phyloP scores from a whole-genome alignment of 2,113 vertebrate genomes.

The Bombycilla garrulus region DNA sequence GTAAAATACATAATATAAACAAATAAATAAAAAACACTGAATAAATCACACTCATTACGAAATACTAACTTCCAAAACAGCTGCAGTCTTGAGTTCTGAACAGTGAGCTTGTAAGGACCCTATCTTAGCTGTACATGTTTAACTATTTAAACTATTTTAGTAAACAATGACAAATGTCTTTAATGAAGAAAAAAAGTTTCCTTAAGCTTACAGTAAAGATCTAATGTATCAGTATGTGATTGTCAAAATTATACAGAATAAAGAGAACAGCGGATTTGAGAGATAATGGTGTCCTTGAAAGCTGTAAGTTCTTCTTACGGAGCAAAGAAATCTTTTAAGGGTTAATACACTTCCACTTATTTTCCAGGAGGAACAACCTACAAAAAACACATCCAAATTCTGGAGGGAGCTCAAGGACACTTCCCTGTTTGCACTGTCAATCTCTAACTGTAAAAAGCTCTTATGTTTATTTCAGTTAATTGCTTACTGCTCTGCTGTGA shows the following conservation, averaged over 20 bases:
- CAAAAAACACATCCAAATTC: conserved; percentile 7
- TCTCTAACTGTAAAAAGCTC: background rate
- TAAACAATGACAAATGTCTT: background rate
- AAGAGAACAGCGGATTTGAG: background rate
- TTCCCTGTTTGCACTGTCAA: background rate
- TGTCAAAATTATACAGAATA: background rate
- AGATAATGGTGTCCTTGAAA: background rate
- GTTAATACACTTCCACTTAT: background rate
- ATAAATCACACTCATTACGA: background rate
- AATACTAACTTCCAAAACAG: background rate
- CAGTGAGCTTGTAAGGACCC: background rate
- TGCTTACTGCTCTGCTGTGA: background rate
- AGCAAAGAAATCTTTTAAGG: background rate
- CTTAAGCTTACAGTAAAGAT: background rate
- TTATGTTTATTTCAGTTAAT: background rate
- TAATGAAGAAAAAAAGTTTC: background rate
- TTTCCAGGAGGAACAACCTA: background rate
- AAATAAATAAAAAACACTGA: background rate
- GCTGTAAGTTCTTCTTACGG: background rate
- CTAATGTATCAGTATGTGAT: background rate
- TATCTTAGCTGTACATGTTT: background rate
- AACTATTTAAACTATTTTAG: background rate
- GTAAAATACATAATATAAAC: background rate
- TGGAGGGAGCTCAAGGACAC: background rate
- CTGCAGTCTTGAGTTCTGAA: background rate